phyloP scores from a whole-genome alignment of 2,113 vertebrate genomes.

The Sciurus niger region DNA sequence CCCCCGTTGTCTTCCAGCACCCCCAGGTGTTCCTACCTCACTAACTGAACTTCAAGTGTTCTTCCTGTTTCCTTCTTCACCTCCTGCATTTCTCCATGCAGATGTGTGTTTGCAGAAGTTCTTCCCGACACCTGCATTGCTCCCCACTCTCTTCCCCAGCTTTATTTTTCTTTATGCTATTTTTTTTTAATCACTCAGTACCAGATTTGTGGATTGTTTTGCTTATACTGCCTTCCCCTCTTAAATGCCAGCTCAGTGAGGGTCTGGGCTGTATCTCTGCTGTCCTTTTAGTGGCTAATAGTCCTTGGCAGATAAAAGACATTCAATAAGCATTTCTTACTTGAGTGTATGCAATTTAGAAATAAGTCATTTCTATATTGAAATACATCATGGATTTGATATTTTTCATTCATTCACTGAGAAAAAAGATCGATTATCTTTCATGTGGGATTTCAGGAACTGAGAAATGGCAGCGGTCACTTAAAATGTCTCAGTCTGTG shows the following conservation, averaged over 20 bases:
- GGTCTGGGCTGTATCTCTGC: not conserved
- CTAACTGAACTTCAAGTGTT: too few species aligned
- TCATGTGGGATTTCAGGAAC: not conserved
- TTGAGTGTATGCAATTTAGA: not conserved
- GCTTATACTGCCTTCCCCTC: not conserved
- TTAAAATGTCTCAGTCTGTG: not conserved
- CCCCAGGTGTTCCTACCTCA: not conserved
- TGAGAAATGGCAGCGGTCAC: not conserved
- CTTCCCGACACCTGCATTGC: not conserved
- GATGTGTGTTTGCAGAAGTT: not conserved
- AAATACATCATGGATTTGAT: not conserved
- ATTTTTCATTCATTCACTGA: not conserved
- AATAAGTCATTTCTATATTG: not conserved
- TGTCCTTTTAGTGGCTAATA: not conserved
- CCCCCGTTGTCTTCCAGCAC: accelerated
- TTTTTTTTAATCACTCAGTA: not conserved
- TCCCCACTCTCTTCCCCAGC: not conserved
- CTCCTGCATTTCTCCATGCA: not conserved
- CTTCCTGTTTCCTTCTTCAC: not conserved
- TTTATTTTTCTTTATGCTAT: not conserved
- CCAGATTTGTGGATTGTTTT: not conserved
- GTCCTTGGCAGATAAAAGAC: not conserved
- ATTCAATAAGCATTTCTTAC: not conserved
- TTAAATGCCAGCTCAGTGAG: not conserved
- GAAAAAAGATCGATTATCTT: not conserved